A percentile compares a stretch with the other conserved stretches of the same genome.
Evolutionary conservation across 2,888 invertebrate species (phyloP).

Genomic region (Pseudococcus longispinus): DNA sequence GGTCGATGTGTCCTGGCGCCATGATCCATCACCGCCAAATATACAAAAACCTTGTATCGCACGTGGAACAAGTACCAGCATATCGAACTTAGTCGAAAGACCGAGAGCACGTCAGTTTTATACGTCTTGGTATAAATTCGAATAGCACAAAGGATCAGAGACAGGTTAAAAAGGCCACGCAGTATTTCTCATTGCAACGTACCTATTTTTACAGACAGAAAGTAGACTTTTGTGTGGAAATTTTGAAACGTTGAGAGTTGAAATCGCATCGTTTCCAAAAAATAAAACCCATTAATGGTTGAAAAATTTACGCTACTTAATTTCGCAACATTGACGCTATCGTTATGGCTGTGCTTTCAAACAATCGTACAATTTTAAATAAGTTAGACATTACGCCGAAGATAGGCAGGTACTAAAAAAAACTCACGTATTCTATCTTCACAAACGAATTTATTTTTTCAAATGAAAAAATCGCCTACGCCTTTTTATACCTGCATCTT

Average conservation of each 20-base stretch:
- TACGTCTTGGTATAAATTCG: not conserved
- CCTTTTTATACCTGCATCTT: not conserved
- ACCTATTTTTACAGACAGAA: not conserved
- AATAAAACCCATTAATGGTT: not conserved
- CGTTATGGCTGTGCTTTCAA: not conserved
- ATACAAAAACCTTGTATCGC: not conserved
- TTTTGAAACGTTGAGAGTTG: not conserved
- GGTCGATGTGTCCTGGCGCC: not conserved
- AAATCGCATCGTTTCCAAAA: not conserved
- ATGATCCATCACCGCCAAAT: not conserved
- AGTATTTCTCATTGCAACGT: not conserved
- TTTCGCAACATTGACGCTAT: not conserved
- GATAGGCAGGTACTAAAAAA: not conserved
- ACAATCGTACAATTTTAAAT: not conserved
- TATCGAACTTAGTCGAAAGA: not conserved
- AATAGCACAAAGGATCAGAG: not conserved
- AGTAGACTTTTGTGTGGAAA: not conserved
- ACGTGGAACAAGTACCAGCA: not conserved
- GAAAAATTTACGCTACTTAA: not conserved
- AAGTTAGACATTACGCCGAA: not conserved
- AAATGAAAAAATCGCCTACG: not conserved
- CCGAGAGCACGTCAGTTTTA: not conserved
- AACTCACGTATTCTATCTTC: not conserved
- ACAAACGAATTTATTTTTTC: not conserved
- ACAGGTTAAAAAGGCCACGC: not conserved